Evolutionary conservation across 1,140 invertebrate genomes (phyloP), one percentile per base, ranked within the genome.

Genomic region (Eriocheir sinensis): DNA sequence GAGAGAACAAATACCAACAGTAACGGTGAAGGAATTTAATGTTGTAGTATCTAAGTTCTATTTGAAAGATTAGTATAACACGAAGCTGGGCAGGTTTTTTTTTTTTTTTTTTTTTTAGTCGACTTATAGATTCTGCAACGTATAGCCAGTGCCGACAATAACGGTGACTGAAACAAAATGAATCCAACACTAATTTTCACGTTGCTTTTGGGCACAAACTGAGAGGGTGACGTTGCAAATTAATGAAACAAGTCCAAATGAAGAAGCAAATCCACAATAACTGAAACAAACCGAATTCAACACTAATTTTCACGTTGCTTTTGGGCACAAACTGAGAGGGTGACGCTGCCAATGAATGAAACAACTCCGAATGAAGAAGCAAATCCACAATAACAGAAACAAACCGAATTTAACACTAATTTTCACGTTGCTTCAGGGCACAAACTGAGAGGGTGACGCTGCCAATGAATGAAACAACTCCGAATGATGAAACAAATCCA

Each of bases 381-480:
- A n/a, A 72, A 72, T 72, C 12, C 60, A 72, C 60, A 72, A 15
- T 15, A 72, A 72, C 12, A 72, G n/a, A 72, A 72, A 15, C n/a
- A 72, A 72, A 15, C 12, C n/a, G n/a, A 72, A 72, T 72, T 72
- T 15, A 72, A 72, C n/a, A 72, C 60, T 72, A 72, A 15, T 72
- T 72, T 15, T 15, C n/a, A 72, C 12, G n/a, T 72, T 15, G n/a
- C 12, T 15, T 15, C n/a, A 15, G n/a, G 60, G 60, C 12, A 72
- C n/a, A 72, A 15, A 72, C n/a, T 15, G n/a, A 15, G 60, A 15
- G n/a, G 12, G n/a, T 15, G 12, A n/a, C 60, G 12, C n/a, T 72
- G 60, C 60, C 60, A 72, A 72, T 15, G 60, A 72, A 72, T 72
- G n/a, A 72, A n/a, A n/a, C n/a, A n/a, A n/a, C n/a, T n/a, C n/a